Conservation (phyloP, 2,888 invertebrate species). For the Hanleya hanleyi region DNA sequence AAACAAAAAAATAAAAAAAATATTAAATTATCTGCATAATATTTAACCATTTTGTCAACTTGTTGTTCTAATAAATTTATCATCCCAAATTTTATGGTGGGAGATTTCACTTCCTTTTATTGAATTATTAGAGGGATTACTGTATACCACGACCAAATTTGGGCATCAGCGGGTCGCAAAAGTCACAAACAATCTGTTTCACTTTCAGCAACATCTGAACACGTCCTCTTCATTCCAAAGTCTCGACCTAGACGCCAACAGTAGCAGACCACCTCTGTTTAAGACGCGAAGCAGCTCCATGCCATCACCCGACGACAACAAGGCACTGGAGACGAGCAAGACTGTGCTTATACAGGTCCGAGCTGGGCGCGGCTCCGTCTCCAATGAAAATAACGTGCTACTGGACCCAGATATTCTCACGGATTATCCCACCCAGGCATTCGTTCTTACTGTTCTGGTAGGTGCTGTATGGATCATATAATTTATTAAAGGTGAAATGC, state of each 20-base stretch:
- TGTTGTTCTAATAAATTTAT: too few relatives aligned
- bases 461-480: too few relatives aligned
- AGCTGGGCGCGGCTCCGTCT: constrained; percentile 78
- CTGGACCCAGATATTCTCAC: constrained; percentile 94
- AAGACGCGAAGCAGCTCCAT: constrained; percentile 95
- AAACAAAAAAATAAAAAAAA: too few relatives aligned
- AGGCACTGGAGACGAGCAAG: constrained; percentile 39
- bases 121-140: too few relatives aligned
- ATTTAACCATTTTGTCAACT: too few relatives aligned
- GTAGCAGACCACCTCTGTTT: constrained; percentile 80
- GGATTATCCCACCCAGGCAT: constrained; percentile 94
- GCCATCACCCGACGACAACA: constrained; percentile 84
- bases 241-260: constrained; percentile 74
- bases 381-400: constrained; percentile 94
- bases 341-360: constrained; percentile 59
- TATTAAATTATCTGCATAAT: too few relatives aligned
- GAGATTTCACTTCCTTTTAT: too few relatives aligned
- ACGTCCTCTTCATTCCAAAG: constrained; percentile 72
- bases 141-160: too few relatives aligned
- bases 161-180: too few relatives aligned
- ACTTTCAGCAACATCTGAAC: constrained; percentile 46
- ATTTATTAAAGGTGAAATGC: too few relatives aligned
- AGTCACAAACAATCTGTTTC: too few relatives aligned
- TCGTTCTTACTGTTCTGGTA: constrained; percentile 91
- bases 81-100: too few relatives aligned